phyloP scores from a whole-genome alignment of 2,113 vertebrate species.

The Clinocottus analis region DNA sequence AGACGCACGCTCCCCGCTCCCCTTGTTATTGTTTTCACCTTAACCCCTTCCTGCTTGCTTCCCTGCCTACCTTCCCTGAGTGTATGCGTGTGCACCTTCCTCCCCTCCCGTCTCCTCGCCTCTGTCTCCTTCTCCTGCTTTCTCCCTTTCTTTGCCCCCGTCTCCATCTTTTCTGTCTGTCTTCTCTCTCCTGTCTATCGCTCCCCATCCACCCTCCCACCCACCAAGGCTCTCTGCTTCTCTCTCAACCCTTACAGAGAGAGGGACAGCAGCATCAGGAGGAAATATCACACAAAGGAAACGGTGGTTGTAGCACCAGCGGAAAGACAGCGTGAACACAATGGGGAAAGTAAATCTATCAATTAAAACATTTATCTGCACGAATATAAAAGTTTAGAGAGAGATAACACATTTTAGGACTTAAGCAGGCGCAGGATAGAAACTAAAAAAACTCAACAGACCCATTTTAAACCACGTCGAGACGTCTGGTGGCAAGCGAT shows the following conservation, averaged over 20 bases:
- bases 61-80: constrained; percentile 20
- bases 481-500: constrained; percentile 51
- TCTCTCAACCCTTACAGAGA: constrained; percentile 60
- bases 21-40: constrained; percentile 86
- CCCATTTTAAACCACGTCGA: constrained; percentile 21
- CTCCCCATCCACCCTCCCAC: constrained; percentile 43
- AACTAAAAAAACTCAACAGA: constrained; percentile 23
- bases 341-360: constrained; percentile 40
- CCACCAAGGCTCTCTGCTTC: constrained; percentile 30
- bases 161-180: constrained; percentile 46
- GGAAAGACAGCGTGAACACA: constrained; percentile 22
- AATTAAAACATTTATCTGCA: constrained; percentile 41
- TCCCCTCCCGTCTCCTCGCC: constrained; percentile 31
- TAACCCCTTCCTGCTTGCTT: constrained; percentile 80
- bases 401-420: constrained; percentile 17
- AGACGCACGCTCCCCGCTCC: constrained; percentile 76
- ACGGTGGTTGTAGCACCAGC: constrained; percentile 36
- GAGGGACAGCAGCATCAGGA: constrained; percentile 71
- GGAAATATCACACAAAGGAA: constrained; percentile 78
- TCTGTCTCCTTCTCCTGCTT: constrained; percentile 24
- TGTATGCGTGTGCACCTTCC: constrained; percentile 42
- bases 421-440: constrained; percentile 12
- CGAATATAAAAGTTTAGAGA: constrained; percentile 50
- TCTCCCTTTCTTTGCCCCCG: constrained; percentile 26
- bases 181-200: constrained; percentile 53